These are phyloP conservation scores for Pheosia tremula DNA, from an alignment of 2,888 invertebrate genomes.

Conservation along the genomic window DNA sequence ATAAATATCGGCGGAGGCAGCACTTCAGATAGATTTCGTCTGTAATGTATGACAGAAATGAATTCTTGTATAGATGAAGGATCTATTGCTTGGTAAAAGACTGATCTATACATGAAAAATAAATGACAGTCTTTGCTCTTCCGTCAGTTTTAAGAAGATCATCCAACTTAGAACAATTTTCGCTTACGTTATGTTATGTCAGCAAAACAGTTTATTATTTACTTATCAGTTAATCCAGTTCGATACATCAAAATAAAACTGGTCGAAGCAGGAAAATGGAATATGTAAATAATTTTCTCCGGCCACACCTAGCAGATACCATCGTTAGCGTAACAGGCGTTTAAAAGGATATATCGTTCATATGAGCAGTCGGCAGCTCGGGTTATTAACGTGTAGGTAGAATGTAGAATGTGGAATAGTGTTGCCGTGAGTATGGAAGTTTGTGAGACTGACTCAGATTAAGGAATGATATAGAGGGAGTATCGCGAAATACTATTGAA, in stretches of 20 bases:
- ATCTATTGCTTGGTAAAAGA: no score
- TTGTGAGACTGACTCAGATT: neutral
- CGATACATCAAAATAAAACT: slow-evolving; percentile 15
- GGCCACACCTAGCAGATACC: slow-evolving; percentile 41
- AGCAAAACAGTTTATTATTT: neutral
- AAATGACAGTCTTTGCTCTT: no score
- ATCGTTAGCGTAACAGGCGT: slow-evolving; percentile 49
- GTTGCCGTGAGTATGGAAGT: neutral
- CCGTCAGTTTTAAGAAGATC: no score
- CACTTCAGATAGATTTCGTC: no score
- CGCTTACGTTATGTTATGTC: no score
- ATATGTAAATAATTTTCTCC: slow-evolving; percentile 46
- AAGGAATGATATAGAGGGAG: neutral
- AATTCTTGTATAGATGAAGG: no score
- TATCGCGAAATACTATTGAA: no score
- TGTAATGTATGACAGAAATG: no score
- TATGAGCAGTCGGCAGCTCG: slow-evolving; percentile 43
- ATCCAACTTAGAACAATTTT: no score
- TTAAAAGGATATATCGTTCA: slow-evolving; percentile 68
- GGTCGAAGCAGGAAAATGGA: slow-evolving; percentile 33
- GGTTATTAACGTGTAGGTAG: slow-evolving; percentile 38
- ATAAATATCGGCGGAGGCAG: no score
- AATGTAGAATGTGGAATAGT: slow-evolving; percentile 15
- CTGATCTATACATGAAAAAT: no score
- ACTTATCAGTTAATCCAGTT: neutral